Evolutionary conservation across 2,113 vertebrate genomes (phyloP).

Genomic region (Eonycteris spelaea): DNA sequence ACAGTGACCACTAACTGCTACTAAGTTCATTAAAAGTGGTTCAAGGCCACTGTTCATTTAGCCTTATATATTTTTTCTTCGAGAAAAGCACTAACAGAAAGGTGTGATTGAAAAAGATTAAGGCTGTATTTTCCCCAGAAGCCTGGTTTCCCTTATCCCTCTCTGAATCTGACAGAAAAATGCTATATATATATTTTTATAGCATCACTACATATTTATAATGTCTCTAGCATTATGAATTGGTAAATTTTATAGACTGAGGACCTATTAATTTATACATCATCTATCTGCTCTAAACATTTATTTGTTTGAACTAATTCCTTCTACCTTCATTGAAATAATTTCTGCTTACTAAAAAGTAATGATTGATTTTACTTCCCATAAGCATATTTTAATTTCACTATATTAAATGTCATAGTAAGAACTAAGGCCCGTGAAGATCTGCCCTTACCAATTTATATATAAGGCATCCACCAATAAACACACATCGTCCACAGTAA

Average conservation of each 20-base stretch:
- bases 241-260: background rate
- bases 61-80: background rate
- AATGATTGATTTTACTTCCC: background rate
- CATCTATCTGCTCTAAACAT: background rate
- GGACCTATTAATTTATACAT: background rate
- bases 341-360: background rate
- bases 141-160: background rate
- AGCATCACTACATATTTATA: background rate
- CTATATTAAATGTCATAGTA: background rate
- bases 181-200: background rate
- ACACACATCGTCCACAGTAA: background rate
- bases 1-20: background rate
- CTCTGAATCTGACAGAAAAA: background rate
- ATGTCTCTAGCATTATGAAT: background rate
- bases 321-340: background rate
- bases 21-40: background rate
- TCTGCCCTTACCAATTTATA: background rate
- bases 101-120: background rate
- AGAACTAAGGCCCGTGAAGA: background rate
- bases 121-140: background rate
- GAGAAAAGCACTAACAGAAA: background rate
- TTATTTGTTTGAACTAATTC: slow-evolving; percentile 6
- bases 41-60: background rate
- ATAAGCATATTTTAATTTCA: slow-evolving; percentile 34
- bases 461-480: background rate